These are phyloP conservation scores for Lontra canadensis DNA, from an alignment of 2,113 vertebrate genomes.

Conservation along the genomic window DNA sequence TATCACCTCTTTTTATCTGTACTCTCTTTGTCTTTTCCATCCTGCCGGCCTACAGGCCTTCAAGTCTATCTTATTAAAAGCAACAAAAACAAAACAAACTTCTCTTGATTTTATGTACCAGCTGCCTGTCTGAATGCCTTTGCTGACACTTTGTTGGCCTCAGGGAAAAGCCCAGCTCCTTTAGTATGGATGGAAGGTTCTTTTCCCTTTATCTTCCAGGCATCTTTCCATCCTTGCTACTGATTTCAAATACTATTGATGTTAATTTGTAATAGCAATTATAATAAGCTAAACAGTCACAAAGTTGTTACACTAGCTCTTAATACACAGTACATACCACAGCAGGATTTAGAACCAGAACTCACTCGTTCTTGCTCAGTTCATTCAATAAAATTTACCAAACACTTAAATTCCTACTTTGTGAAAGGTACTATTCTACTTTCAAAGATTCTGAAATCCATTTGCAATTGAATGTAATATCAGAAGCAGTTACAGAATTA, in stretches of 20 bases:
- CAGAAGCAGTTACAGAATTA: constrained; percentile 12
- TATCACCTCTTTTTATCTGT: neutral
- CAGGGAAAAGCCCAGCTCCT: neutral
- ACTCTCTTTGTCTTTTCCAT: neutral
- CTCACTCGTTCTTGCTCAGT: neutral
- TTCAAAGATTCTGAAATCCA: neutral
- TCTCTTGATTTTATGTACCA: neutral
- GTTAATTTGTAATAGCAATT: neutral
- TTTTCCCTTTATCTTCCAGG: neutral
- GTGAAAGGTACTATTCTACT: neutral
- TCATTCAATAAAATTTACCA: neutral
- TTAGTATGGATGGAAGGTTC: neutral
- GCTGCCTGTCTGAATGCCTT: neutral
- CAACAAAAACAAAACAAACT: neutral
- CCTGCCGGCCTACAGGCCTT: neutral
- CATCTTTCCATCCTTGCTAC: neutral
- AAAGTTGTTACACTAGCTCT: neutral
- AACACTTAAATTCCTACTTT: neutral
- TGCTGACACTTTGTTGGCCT: neutral
- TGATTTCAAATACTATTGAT: neutral
- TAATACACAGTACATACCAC: neutral
- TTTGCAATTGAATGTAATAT: neutral
- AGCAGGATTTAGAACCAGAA: neutral
- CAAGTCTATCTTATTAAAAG: neutral
- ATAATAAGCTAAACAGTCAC: neutral